Evolutionary conservation across 92 coral and sea anemone genomes (phyloP).

Genomic region (Heliopora coerulea): DNA sequence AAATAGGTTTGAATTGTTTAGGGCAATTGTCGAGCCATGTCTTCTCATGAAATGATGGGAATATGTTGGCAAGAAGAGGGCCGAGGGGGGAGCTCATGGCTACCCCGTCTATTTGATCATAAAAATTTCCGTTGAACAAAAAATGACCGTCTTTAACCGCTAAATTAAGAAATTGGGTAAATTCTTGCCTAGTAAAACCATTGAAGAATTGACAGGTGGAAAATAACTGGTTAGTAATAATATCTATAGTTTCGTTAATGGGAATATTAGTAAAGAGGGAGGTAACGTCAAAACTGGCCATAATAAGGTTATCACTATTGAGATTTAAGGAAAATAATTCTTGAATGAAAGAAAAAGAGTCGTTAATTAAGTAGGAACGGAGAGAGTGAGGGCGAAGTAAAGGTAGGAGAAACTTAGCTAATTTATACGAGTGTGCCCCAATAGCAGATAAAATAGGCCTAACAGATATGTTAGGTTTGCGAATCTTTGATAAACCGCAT

Average conservation of each 20-base stretch:
- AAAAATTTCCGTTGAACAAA: not conserved
- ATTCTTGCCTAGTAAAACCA: not conserved
- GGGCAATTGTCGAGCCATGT: conserved; percentile 29
- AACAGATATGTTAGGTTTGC: too few relatives aligned
- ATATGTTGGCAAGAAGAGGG: conserved; percentile 22
- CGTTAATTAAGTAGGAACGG: not conserved
- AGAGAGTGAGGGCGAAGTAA: not conserved
- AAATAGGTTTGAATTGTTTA: conserved; percentile 2
- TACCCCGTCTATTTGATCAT: conserved; percentile 11
- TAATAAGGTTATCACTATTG: not conserved
- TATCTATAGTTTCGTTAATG: not conserved
- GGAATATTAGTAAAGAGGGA: conserved; percentile 5
- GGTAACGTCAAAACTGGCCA: not conserved
- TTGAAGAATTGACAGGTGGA: not conserved
- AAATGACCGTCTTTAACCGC: conserved; percentile 4
- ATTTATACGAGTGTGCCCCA: too few relatives aligned
- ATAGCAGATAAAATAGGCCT: too few relatives aligned
- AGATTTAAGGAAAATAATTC: not conserved
- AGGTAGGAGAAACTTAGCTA: not conserved
- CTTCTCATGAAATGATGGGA: conserved; percentile 6
- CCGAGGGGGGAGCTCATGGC: conserved; percentile 35
- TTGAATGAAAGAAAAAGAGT: not conserved
- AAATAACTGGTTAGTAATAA: not conserved
- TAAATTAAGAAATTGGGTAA: not conserved
- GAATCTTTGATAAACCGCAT: too few relatives aligned